phyloP scores from a whole-genome alignment of 2,797 vertebrate species.

The Danionella dracula region DNA sequence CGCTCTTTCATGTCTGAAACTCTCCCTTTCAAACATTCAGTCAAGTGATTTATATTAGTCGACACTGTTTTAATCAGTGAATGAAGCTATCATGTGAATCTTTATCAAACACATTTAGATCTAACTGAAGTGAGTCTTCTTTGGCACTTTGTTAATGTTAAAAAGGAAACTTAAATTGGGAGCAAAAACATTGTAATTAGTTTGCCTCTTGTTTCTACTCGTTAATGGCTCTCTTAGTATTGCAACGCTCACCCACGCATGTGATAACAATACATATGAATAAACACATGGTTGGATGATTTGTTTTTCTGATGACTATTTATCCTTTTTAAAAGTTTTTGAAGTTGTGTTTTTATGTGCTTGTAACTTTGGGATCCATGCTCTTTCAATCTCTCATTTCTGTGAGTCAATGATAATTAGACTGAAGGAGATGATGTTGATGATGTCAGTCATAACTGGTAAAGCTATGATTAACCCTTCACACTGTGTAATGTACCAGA shows the following conservation, averaged over 20 bases:
- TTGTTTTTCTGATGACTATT: neutral
- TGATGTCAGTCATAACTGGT: neutral
- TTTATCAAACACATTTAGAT: no score
- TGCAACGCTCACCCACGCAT: neutral
- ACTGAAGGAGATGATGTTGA: neutral
- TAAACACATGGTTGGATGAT: neutral
- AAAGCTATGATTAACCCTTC: conserved; percentile 20
- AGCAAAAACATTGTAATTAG: no score
- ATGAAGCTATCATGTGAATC: no score
- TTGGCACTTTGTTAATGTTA: no score
- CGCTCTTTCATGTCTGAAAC: no score
- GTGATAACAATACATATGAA: neutral
- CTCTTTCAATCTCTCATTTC: neutral
- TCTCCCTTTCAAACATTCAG: no score
- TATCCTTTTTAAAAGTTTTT: neutral
- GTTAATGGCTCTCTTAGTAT: neutral
- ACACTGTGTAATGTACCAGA: conserved; percentile 8
- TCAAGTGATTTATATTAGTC: no score
- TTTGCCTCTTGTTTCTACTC: no score
- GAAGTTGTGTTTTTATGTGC: neutral
- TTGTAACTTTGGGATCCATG: neutral
- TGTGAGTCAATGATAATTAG: neutral
- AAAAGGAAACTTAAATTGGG: no score
- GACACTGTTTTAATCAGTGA: no score
- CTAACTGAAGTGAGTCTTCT: no score